Percentiles rank a stretch among this genome's conserved stretches.
Evolutionary conservation across 2,888 invertebrate species (phyloP).

Genomic region (Melinaea marsaeus): DNA sequence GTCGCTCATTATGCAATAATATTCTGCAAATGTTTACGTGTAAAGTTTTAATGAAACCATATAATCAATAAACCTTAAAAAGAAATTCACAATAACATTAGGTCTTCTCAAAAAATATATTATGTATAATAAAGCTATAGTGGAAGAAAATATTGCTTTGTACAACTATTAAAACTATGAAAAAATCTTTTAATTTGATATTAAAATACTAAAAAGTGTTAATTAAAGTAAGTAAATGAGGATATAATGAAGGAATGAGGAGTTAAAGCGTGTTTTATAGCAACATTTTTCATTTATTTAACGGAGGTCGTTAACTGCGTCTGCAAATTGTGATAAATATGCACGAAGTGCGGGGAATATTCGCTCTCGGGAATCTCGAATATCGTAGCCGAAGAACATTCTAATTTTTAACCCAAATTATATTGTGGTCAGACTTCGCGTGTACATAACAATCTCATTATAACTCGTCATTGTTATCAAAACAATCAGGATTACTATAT

Average conservation of each 20-base stretch:
- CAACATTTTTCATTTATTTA: conserved; percentile 7
- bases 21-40: not conserved
- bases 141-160: too few relatives aligned
- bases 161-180: too few relatives aligned
- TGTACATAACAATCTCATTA: not conserved
- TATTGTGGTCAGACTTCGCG: not conserved
- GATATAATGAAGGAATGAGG: conserved; percentile 2
- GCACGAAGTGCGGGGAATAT: conserved; percentile 11
- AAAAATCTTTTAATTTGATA: not conserved
- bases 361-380: conserved; percentile 12
- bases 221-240: conserved; percentile 2
- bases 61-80: too few relatives aligned
- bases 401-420: conserved; percentile 2
- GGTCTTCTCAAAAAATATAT: too few relatives aligned
- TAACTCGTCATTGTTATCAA: not conserved
- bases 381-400: not conserved
- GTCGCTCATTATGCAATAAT: conserved; percentile 1
- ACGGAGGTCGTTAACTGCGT: conserved; percentile 10
- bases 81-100: not conserved
- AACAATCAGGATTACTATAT: not conserved
- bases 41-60: not conserved
- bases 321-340: conserved; percentile 19
- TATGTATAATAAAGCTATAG: too few relatives aligned
- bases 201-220: conserved; percentile 1
- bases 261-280: conserved; percentile 6